Evolutionary conservation across 2,888 invertebrate genomes (phyloP).

Genomic region (Desoria tigrina): DNA sequence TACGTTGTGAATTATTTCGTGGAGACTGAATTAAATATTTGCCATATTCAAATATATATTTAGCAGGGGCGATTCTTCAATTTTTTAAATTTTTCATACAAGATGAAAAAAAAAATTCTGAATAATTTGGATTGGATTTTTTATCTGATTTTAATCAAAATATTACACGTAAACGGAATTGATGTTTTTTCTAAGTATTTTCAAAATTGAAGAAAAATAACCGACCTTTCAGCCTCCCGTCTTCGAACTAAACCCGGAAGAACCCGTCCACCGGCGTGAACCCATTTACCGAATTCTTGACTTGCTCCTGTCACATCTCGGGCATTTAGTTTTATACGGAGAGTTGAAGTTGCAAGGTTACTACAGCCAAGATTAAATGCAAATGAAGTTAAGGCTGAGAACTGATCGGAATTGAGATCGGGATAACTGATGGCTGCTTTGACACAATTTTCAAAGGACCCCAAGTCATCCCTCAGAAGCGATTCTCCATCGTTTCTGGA

Average conservation of each 20-base stretch:
- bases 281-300: conserved; percentile 20
- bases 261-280: not conserved
- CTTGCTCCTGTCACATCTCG: conserved; percentile 18
- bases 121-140: too few relatives aligned
- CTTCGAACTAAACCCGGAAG: conserved; percentile 6
- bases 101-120: too few relatives aligned
- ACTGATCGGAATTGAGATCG: conserved; percentile 14
- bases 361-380: conserved; percentile 19
- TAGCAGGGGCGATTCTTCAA: too few relatives aligned
- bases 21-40: too few relatives aligned
- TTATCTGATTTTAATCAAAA: too few relatives aligned
- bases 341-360: conserved; percentile 3
- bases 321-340: not conserved
- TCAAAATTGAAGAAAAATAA: too few relatives aligned
- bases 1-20: too few relatives aligned
- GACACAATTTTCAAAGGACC: conserved; percentile 15
- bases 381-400: conserved; percentile 18
- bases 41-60: too few relatives aligned
- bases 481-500: not conserved
- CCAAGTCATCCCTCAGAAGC: conserved; percentile 6
- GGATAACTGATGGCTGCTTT: not conserved
- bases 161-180: too few relatives aligned
- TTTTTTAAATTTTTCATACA: too few relatives aligned
- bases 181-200: too few relatives aligned
- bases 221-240: conserved; percentile 14